Evolutionary conservation across 1,140 invertebrate species (phyloP).

Genomic region (Bombus cullumanus): DNA sequence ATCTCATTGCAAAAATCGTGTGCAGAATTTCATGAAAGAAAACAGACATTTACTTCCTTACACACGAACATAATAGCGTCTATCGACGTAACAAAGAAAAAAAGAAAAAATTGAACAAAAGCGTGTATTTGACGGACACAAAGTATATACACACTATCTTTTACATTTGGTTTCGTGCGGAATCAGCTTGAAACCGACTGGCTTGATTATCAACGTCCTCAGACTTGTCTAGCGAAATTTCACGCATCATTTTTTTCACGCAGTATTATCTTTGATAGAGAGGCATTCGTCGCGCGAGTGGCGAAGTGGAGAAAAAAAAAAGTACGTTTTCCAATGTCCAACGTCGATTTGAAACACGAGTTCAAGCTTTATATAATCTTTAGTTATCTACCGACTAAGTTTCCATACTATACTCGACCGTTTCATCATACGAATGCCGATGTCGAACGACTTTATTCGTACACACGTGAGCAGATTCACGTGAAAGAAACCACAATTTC

Average conservation of each 20-base stretch:
- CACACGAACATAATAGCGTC: not conserved
- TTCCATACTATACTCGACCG: not conserved
- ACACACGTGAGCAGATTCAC: not conserved
- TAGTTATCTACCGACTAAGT: slow-evolving; percentile 18
- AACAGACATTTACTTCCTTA: not conserved
- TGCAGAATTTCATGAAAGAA: not conserved
- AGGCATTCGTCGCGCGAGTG: not conserved
- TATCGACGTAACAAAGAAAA: not conserved
- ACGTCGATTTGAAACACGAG: slow-evolving; percentile 14
- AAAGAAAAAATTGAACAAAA: not conserved
- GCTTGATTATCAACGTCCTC: slow-evolving; percentile 11
- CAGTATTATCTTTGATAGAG: not conserved
- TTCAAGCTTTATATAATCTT: slow-evolving; percentile 24
- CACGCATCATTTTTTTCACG: not conserved
- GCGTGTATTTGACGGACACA: slow-evolving; percentile 5
- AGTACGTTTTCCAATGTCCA: not conserved
- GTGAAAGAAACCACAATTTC: not conserved
- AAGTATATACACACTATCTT: not conserved
- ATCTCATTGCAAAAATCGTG: slow-evolving; percentile 1
- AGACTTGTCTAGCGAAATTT: slow-evolving; percentile 19
- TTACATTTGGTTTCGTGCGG: not conserved
- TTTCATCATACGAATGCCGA: slow-evolving; percentile 1
- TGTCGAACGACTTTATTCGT: not conserved
- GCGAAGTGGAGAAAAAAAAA: not conserved
- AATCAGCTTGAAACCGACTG: slow-evolving; percentile 25